Base-by-base conservation (phyloP, 1,140 invertebrate genomes). In the Diuraphis noxia region DNA sequence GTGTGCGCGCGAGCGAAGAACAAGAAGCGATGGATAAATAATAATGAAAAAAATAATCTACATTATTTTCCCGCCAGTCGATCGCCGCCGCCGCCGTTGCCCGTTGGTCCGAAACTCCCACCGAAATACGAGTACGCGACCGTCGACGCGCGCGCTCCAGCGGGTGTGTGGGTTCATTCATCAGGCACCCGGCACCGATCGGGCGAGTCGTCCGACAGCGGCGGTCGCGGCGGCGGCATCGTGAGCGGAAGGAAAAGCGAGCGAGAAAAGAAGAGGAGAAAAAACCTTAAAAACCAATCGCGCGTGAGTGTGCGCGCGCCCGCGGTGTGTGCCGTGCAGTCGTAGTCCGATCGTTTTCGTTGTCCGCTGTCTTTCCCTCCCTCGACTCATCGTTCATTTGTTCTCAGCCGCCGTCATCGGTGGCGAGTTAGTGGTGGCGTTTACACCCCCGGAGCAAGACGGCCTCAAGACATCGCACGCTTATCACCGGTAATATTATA, bases 51-150 rank as follows among this genome's bases (percentile, higher is more conserved):
- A 84, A 86, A 86, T 72, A 86, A 86, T 41, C 82, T 25, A 84
- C 30, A 84, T 10, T 43, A 43, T 84, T 49, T 49, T 86, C 84
- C 84, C 84, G 84, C n/a, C 84, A 86, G 43, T 46, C 84, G 84
- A 86, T 86, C 46, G 34, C 46, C 46, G 46, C 30, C 43, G n/a
- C 43, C 43, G 43, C n/a, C 46, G n/a, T 40, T 23, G 43, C 43
- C 84, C 21, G 81, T 82, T 82, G 81, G 84, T 86, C 84, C n/a
- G 84, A 86, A 82, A 82, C 81, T 82, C 81, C 40, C 40, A 82
- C 40, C 38, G 81, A 41, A 85, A 46, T n/a, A n/a, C n/a, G n/a
- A n/a, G n/a, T n/a, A n/a, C 40, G 40, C 30, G 81, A n/a, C 56
- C 10, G 56, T 72, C 56, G 56, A 1, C 56, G 56, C 30, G 56